These are phyloP conservation scores for Ceratina australensis DNA, from an alignment of 1,140 invertebrate genomes.

Conservation along the genomic window DNA sequence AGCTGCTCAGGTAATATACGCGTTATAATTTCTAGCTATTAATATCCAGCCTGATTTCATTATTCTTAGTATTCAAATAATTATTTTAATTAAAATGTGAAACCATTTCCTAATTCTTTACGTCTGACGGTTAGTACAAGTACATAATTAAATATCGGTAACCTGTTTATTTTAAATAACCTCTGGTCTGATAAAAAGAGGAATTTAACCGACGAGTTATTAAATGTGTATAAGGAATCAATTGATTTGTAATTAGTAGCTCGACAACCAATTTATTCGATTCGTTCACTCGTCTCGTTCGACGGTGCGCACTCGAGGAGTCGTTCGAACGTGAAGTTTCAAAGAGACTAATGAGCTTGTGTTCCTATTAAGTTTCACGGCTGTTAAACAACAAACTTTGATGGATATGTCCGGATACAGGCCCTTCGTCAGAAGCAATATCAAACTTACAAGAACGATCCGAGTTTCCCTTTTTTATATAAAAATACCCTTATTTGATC, in stretches of 20 bases:
- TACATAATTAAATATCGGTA: no score
- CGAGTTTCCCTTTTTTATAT: background rate
- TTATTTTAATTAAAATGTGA: no score
- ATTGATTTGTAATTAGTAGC: background rate
- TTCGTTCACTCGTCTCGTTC: background rate
- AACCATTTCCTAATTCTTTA: no score
- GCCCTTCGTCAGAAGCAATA: background rate
- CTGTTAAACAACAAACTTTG: slow-evolving; percentile 28
- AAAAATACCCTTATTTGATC: no score
- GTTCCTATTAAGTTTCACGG: slow-evolving; percentile 30
- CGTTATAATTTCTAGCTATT: no score
- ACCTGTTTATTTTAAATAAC: no score
- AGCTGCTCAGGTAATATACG: slow-evolving; percentile 90
- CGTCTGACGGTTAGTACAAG: no score
- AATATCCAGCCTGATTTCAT: no score
- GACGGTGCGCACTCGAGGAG: slow-evolving; percentile 5
- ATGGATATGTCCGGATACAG: slow-evolving; percentile 19
- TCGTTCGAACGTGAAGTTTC: background rate
- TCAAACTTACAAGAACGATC: background rate
- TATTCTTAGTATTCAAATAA: no score
- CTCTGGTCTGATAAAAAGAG: no score
- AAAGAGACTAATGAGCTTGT: slow-evolving; percentile 8
- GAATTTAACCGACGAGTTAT: background rate
- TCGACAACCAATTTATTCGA: background rate
- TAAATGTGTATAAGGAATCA: background rate